Conservation (phyloP, 2,113 vertebrate species). For the Cebus imitator region DNA sequence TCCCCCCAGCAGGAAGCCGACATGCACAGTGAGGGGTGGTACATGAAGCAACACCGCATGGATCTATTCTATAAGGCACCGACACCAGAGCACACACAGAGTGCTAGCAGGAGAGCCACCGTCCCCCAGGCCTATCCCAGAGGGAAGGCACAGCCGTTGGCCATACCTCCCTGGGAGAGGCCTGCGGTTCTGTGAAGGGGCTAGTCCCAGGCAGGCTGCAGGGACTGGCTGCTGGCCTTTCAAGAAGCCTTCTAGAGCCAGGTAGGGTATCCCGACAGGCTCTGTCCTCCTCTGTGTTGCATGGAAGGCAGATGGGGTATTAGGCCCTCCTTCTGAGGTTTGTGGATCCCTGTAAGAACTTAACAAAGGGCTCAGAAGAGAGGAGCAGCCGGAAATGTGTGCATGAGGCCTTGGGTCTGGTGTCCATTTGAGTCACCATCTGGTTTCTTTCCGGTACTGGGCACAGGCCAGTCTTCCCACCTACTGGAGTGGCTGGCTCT, state of each 20-base stretch:
- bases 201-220: background rate
- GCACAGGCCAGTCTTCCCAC: background rate
- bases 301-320: background rate
- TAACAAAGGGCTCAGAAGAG: background rate
- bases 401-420: conserved; percentile 20
- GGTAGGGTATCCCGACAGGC: background rate
- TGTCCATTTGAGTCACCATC: conserved; percentile 36
- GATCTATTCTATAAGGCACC: conserved; percentile 29
- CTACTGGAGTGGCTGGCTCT: conserved; percentile 8
- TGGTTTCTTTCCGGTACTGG: conserved; percentile 33
- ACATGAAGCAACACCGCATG: conserved; percentile 44
- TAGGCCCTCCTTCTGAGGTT: background rate
- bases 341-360: background rate
- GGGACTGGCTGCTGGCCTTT: background rate
- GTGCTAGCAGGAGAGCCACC: conserved; percentile 44
- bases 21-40: conserved; percentile 62
- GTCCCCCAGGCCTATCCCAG: background rate
- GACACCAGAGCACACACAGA: conserved; percentile 40
- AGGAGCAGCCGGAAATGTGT: conserved; percentile 27
- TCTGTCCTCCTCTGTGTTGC: background rate
- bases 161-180: conserved; percentile 11
- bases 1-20: conserved; percentile 61
- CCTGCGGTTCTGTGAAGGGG: background rate
- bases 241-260: background rate
- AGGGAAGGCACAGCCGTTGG: background rate